phyloP scores from a whole-genome alignment of 23 tunicate genomes.

The Aplidium turbinatum region DNA sequence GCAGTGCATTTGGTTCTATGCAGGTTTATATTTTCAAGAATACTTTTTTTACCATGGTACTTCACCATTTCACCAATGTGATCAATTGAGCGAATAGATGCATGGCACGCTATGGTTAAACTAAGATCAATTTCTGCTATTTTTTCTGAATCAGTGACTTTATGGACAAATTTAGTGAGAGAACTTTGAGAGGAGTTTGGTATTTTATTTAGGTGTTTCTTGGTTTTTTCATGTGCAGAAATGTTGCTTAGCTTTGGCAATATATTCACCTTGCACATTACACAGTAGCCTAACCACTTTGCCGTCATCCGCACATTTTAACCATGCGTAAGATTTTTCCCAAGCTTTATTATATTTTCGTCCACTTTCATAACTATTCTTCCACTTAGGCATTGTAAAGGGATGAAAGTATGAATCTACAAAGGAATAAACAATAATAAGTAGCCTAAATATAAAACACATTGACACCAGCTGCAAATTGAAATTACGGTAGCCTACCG shows the following conservation, averaged over 20 bases:
- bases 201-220: background rate
- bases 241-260: background rate
- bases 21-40: constrained; percentile 4
- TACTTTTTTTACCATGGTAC: background rate
- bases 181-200: background rate
- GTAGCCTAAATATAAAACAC: too few relatives aligned
- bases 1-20: constrained; percentile 14
- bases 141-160: background rate
- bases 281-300: background rate
- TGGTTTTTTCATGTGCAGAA: constrained; percentile 1
- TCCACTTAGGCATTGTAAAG: background rate
- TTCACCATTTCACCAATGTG: background rate
- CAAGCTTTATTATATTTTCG: background rate
- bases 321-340: background rate
- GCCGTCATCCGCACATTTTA: background rate
- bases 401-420: too few relatives aligned
- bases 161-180: background rate
- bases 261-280: background rate
- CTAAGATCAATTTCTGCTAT: background rate
- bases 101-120: constrained; percentile 2
- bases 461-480: too few relatives aligned
- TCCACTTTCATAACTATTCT: background rate
- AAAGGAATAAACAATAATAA: too few relatives aligned
- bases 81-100: constrained; percentile 6
- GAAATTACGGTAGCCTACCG: too few relatives aligned